Base-by-base conservation (phyloP, 1,140 invertebrate species). In the Anthonomus grandis region DNA sequence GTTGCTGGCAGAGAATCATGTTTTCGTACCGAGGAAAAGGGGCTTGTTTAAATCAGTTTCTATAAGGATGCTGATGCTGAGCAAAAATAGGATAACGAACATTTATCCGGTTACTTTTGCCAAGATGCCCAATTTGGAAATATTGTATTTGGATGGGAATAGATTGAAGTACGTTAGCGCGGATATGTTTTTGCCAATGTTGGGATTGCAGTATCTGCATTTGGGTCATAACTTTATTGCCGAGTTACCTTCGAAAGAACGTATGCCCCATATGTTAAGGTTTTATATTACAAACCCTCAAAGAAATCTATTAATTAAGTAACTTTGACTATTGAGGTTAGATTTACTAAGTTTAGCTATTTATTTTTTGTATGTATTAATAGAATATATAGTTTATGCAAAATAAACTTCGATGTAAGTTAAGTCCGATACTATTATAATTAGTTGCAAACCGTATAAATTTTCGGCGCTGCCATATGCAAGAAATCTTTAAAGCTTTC, bases 61-160 rank as follows among this genome's bases (percentile, higher is more conserved):
- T 8, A 15, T 70, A 13, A 62, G 58, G 38, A 64, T 59, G 1
- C 39, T 70, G 13, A 61, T 54, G 36, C 41, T 70, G 27, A 69
- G 63, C 41, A 58, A 63, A 12, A 70, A 70, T 41, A 47, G 57
- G 17, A 68, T 70, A n/a, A 27, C 37, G 15, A 54, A 44, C 2
- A 41, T 69, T 3, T 56, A 56, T 23, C 38, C 47, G 6, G 41
- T 57, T 13, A 63, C 65, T 22, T 70, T 70, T 27, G 18, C 34
- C 3, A 59, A 59, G 39, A 38, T 70, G 46, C 66, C 66, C 3
- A 21, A 38, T 17, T 39, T 70, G n/a, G 44, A 57, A 53, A 62
- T 67, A 13, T 57, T 70, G 27, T 69, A 67, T 59, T 56, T 69
- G 42, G 64, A 70, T 52, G 57, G 60, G 3, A 71, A 71, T 46